Evolutionary conservation across 2,888 invertebrate species (phyloP), one percentile per base, ranked within the genome.

Genomic region (Drosophila pseudotakahashii): DNA sequence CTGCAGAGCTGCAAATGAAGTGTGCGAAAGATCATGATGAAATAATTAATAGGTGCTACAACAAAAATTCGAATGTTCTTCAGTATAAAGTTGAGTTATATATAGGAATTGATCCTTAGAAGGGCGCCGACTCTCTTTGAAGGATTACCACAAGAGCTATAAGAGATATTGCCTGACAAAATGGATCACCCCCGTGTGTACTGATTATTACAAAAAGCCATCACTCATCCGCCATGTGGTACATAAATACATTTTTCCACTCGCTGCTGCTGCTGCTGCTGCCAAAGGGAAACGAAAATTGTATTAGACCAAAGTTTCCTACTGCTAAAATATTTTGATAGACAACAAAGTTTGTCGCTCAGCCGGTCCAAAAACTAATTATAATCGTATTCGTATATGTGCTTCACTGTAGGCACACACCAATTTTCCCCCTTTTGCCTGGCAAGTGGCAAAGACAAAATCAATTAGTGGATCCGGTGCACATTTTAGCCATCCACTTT

Each of bases 391-490:
- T 26, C 26, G 26, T 61, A 39, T 41, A 45, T 41, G 45, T 59
- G 44, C 39, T 41, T 41, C 16, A 23, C 30, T 13, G 30, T 14
- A 53, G 23, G 42, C 26, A 4, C 6, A 47, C 16, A n/a, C 45
- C n/a, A 19, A 37, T 42, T 44, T 41, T 13, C 45, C 44, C 50
- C 14, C 50, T 50, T 68, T 51, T 19, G 34, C 7, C 16, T 26
- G 36, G n/a, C 50, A 32, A 10, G 60, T 39, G 66, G 44, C 0
- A 50, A 50, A 67, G 54, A 55, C 44, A 66, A 69, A 69, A 69
- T 69, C 69, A 69, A 69, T 69, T 67, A 69, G 67, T 52, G 55
- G 66, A 52, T 66, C 37, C 61, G 51, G 10, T 51, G 62, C 62
- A 36, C 32, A 45, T 34, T 30, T 63, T 44, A 30, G 59, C 36